phyloP scores from a whole-genome alignment of 2,888 invertebrate species.

The Ormyrus labotus region DNA sequence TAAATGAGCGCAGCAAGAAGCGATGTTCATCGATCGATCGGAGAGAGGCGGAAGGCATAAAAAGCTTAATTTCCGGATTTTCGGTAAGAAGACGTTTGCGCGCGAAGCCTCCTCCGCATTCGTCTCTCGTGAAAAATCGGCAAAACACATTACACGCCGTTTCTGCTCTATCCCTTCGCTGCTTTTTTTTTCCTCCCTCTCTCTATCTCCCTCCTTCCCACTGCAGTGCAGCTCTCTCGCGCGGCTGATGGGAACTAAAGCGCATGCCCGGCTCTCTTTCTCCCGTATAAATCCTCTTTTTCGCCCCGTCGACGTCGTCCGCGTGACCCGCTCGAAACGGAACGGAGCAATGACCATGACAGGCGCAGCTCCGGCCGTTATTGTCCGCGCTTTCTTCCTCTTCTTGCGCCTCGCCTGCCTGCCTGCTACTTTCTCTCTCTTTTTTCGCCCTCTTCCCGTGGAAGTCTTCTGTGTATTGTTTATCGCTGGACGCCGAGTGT shows the following conservation, averaged over 20 bases:
- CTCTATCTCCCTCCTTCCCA: neutral
- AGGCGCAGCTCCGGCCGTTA: slow-evolving; percentile 4
- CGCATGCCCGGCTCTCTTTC: neutral
- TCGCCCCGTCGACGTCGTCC: neutral
- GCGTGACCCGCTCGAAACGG: neutral
- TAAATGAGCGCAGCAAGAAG: too few species aligned
- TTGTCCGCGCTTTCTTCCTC: slow-evolving; percentile 11
- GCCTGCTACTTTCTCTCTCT: slow-evolving; percentile 17
- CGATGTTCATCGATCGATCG: too few species aligned
- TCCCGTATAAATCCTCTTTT: slow-evolving; percentile 39
- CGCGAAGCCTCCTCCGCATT: too few species aligned
- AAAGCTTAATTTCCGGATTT: too few species aligned
- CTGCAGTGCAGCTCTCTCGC: too few species aligned
- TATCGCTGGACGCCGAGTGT: too few species aligned
- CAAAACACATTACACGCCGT: too few species aligned
- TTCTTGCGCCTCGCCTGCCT: slow-evolving; percentile 34
- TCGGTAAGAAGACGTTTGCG: too few species aligned
- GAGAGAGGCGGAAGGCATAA: too few species aligned
- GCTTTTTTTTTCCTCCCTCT: neutral
- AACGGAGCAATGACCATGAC: slow-evolving; percentile 14
- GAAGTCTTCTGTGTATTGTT: neutral
- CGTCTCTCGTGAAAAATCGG: too few species aligned
- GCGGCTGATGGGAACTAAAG: too few species aligned
- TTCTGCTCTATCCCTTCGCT: too few species aligned
- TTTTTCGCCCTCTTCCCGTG: slow-evolving; percentile 37